Evolutionary conservation across 1,140 invertebrate species (phyloP), one percentile per base, ranked within the genome.

Genomic region (Leucophenga varia): DNA sequence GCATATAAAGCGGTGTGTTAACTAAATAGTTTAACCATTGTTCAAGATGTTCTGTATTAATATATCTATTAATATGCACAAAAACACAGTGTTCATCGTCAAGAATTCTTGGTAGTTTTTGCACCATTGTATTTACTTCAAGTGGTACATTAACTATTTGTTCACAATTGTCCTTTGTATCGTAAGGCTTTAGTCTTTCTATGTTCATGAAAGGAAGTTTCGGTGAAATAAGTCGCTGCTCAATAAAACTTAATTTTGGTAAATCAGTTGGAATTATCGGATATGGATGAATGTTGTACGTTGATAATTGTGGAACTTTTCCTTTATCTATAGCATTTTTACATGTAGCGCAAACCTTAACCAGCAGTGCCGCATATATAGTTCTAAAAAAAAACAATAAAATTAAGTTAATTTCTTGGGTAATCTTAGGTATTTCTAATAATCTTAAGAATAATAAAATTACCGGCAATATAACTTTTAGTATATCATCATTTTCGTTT

Each of bases 201-300:
- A 74, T 61, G 57, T 75, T 60, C 59, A 72, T 71, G 42, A 75
- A 75, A 9, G 67, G 60, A 22, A 74, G 36, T 48, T 59, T 36
- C 12, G 67, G 72, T 19, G 64, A 72, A 25, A 75, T 53, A 17
- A 75, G 49, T 50, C 56, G 19, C 52, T 65, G 52, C 13, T 34
- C 16, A 13, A 65, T 21, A 7, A 51, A 39, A 50, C 59, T 44
- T 20, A 61, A 30, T 22, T 9, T 3, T 25, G 41, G 21, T 59
- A 48, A 48, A 45, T 13, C 14, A 18, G n/a, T 30, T 49, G 59
- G 41, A 40, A 47, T 22, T n/a, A n/a, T n/a, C n/a, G n/a, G n/a
- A n/a, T n/a, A n/a, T n/a, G n/a, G n/a, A n/a, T n/a, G n/a, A n/a
- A n/a, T n/a, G n/a, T n/a, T n/a, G n/a, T n/a, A n/a, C n/a, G n/a